Base-by-base conservation (phyloP, 2,797 vertebrate species). In the Tarsius wallacei region DNA sequence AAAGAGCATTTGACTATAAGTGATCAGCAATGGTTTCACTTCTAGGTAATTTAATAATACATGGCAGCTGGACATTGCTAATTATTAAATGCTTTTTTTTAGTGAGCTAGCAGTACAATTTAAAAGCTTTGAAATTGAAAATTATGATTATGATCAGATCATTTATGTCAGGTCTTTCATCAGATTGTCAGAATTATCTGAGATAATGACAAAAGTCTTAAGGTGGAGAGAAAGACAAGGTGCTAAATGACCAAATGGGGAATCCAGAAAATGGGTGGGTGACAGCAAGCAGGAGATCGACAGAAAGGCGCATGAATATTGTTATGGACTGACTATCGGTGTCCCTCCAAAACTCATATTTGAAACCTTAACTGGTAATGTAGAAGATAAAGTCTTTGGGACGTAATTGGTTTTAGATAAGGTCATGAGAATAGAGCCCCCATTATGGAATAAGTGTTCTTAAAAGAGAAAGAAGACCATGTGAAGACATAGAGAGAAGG, bases 61-160 rank as follows among this genome's bases (percentile, higher is more conserved):
- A 19, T 0, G 55, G 5, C 16, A 68, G 26, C 14, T 70, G 53
- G 59, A 12, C 8, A 85, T 36, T 66, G 28, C 33, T 96, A 33
- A 74, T 74, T 70, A 91, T 64, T 87, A 74, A 33, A 74, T 61
- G 9, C 19, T 17, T 76, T 80, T 93, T 19, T 90, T 83, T 73
- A 66, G 15, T 3, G 26, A 68, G 68, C 7, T 42, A 63, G 42
- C 33, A 70, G 78, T 73, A 80, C 82, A 90, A 42, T 55, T 74
- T 87, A 66, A 83, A 31, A 26, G 14, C 49, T 83, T 49, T 96
- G 36, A 82, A 63, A 89, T 70, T 47, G 77, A 87, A 76, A 93
- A 88, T 87, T 63, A 42, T 73, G 55, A 28, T 51, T 80, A 66
- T 42, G 84, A 93, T 93, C 12, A 33, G 16, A 19, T 71, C 17